phyloP scores from a whole-genome alignment of 2,797 vertebrate genomes.

The Decapterus maruadsi region DNA sequence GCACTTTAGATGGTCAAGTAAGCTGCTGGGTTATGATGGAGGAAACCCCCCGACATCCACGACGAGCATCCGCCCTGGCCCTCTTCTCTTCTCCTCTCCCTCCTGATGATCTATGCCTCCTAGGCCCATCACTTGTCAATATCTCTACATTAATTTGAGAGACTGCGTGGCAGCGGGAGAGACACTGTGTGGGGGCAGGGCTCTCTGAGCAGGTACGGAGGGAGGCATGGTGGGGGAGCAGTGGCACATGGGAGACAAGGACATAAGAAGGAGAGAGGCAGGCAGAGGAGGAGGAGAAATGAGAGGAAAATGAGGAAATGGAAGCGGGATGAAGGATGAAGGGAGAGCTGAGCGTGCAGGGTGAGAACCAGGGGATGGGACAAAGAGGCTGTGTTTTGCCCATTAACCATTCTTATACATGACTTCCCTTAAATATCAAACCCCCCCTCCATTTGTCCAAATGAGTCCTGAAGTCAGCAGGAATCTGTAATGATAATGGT shows the following conservation, averaged over 20 bases:
- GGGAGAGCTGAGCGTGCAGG: neutral
- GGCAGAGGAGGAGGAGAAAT: constrained; percentile 39
- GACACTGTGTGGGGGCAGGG: constrained; percentile 64
- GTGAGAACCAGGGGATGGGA: constrained; percentile 13
- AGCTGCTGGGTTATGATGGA: constrained; percentile 6
- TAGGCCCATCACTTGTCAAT: constrained; percentile 96
- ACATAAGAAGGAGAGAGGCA: constrained; percentile 74
- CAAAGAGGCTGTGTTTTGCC: constrained; percentile 40
- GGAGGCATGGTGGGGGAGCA: constrained; percentile 10
- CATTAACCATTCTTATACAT: constrained; percentile 40
- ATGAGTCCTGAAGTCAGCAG: constrained; percentile 61
- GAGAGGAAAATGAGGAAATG: constrained; percentile 58
- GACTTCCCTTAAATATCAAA: constrained; percentile 51
- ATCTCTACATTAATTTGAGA: constrained; percentile 98
- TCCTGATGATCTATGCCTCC: constrained; percentile 91
- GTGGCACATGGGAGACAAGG: constrained; percentile 71
- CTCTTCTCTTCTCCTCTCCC: constrained; percentile 53
- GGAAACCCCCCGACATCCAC: constrained; percentile 25
- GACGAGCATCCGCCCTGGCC: constrained; percentile 12
- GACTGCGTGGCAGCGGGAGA: constrained; percentile 61
- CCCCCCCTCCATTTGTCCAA: constrained; percentile 48
- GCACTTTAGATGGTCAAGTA: neutral
- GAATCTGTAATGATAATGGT: constrained; percentile 58
- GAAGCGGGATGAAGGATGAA: constrained; percentile 46
- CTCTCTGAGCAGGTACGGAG: constrained; percentile 48